A percentile compares a stretch with the other conserved stretches of the same genome.
These are phyloP conservation scores for Sinotaia quadrata DNA, from an alignment of 2,888 invertebrate genomes.

Conservation along the genomic window DNA sequence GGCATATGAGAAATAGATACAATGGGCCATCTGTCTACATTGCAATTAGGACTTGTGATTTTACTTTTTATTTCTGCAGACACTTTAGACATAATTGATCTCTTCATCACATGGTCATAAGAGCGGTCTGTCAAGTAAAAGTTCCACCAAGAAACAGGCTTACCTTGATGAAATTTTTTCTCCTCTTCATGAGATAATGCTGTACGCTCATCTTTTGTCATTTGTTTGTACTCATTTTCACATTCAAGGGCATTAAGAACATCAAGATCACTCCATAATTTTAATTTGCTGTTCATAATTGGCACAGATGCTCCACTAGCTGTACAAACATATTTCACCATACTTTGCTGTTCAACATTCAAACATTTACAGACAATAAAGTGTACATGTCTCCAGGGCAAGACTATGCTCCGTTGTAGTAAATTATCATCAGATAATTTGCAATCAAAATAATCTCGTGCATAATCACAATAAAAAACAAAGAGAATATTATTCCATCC, in stretches of 20 bases:
- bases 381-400: constrained; percentile 12
- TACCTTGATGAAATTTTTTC: constrained; percentile 7
- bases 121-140: background rate
- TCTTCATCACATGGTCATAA: constrained; percentile 14
- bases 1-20: constrained; percentile 12
- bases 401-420: constrained; percentile 2
- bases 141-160: constrained; percentile 18
- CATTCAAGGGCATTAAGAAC: background rate
- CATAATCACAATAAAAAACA: constrained; percentile 1
- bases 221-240: background rate
- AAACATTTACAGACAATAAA: constrained; percentile 15
- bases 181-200: background rate
- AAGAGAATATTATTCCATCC: background rate
- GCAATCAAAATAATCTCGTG: background rate
- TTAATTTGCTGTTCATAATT: background rate
- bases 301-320: constrained; percentile 11
- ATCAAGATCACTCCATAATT: constrained; percentile 8
- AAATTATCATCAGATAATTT: background rate
- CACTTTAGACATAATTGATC: background rate
- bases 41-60: background rate
- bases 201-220: background rate
- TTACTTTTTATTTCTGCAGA: background rate
- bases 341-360: background rate
- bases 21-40: background rate
- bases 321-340: constrained; percentile 7